Evolutionary conservation across 1,140 invertebrate genomes (phyloP), one percentile per base, ranked within the genome.

Genomic region (Trinorchestia longiramus): DNA sequence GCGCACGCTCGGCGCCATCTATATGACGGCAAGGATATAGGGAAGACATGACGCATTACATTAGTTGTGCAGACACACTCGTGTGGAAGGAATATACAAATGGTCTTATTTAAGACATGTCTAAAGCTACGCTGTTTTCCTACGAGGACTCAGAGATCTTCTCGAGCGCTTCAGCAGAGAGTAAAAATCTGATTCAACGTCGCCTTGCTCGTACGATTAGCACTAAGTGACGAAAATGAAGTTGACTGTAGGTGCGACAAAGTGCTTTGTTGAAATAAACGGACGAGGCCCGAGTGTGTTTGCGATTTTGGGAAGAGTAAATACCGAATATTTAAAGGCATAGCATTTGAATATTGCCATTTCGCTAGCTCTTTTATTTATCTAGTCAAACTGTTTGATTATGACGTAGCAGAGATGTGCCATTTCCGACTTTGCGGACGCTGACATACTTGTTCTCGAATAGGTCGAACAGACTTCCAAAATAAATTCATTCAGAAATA

Each of bases 311-410:
- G 92, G 92, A 94, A 94, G 92, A 40, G 92, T 94, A 94, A 94
- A 94, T 94, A 94, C 43, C 92, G 92, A 94, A 94, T 94, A 94
- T 94, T 94, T 94, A 94, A 94, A 94, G 92, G 92, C 92, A 94
- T 94, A 94, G 92, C 92, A 94, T 94, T 94, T 94, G 92, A 94
- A 94, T 94, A 94, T 94, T 94, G 92, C 92, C 92, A 94, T 94
- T 94, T 94, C 92, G 92, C 44, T 94, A 43, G 92, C 92, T 45
- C 92, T 94, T 94, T 94, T 94, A 94, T 94, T 94, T 94, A 94
- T 94, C 44, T 94, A 94, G 92, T 94, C 92, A 94, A 94, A 94
- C 92, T 94, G 92, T 94, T 94, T 94, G 92, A 94, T 94, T 94
- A 94, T 94, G 92, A 94, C 92, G 44, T 43, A 45, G 92, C 92